Evolutionary conservation across 2,888 invertebrate species (phyloP).

Genomic region (Eilema sororculum): DNA sequence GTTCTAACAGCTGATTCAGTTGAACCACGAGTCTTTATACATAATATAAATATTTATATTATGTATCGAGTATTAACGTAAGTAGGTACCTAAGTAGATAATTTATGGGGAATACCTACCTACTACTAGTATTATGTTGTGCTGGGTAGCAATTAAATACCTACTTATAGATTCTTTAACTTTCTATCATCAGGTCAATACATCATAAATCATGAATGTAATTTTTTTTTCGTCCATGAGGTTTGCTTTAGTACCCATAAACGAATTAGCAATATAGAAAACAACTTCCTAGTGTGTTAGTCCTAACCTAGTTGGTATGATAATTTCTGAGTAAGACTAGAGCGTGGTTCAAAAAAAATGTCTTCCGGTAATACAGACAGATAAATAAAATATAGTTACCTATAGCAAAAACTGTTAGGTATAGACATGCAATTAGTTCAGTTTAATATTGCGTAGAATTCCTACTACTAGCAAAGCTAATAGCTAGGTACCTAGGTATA

Average conservation of each 20-base stretch:
- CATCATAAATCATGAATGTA: too few relatives aligned
- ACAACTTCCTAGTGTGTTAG: neutral
- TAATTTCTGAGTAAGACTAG: neutral
- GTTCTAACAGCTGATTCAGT: constrained; percentile 19
- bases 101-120: too few relatives aligned
- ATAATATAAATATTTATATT: neutral
- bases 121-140: neutral
- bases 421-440: too few relatives aligned
- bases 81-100: neutral
- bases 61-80: neutral
- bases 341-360: neutral
- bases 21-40: neutral
- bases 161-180: neutral
- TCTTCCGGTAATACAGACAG: neutral
- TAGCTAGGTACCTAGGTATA: too few relatives aligned
- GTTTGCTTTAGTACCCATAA: neutral
- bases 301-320: neutral
- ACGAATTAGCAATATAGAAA: too few relatives aligned
- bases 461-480: too few relatives aligned
- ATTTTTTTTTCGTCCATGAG: too few relatives aligned
- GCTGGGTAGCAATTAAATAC: neutral
- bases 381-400: neutral
- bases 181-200: too few relatives aligned
- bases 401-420: neutral
- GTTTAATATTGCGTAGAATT: too few relatives aligned